These are phyloP conservation scores for Crossoptilon crossoptilon DNA, from an alignment of 2,797 vertebrate genomes.

Conservation along the genomic window DNA sequence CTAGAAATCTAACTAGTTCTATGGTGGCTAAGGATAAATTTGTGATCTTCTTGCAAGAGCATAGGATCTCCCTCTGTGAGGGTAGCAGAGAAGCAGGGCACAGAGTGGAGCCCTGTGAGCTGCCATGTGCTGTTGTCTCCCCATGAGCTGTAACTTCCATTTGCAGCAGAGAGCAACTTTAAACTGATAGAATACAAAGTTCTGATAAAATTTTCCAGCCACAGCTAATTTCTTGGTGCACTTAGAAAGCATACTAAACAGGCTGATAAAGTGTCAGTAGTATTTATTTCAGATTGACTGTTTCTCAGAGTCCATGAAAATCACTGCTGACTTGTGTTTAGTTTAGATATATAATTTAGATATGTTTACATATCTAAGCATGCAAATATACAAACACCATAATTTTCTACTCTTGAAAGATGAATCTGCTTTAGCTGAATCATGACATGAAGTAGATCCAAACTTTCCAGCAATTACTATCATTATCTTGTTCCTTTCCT, in stretches of 20 bases:
- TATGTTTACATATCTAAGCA: neutral
- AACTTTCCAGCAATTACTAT: neutral
- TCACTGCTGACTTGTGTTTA: neutral
- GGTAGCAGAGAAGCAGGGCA: accelerated
- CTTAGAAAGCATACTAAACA: neutral
- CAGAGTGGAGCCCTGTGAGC: neutral
- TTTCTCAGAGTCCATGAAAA: neutral
- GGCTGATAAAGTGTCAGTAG: neutral
- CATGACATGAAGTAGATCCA: neutral
- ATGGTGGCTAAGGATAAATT: neutral
- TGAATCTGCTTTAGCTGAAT: neutral
- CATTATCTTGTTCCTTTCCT: neutral
- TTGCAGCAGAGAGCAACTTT: neutral
- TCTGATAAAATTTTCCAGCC: neutral
- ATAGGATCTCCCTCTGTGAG: neutral
- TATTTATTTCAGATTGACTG: neutral
- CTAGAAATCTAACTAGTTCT: neutral
- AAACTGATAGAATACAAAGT: neutral
- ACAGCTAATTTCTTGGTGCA: neutral
- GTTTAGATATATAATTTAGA: too few species aligned
- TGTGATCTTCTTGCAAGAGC: neutral
- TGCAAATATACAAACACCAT: neutral
- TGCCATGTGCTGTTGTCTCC: accelerated
- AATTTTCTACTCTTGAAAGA: conserved; percentile 29
- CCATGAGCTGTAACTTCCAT: accelerated